A percentile compares a stretch with the other conserved stretches of the same genome.
phyloP scores from a whole-genome alignment of 2,113 vertebrate species.

The Leptocoma aspasia region DNA sequence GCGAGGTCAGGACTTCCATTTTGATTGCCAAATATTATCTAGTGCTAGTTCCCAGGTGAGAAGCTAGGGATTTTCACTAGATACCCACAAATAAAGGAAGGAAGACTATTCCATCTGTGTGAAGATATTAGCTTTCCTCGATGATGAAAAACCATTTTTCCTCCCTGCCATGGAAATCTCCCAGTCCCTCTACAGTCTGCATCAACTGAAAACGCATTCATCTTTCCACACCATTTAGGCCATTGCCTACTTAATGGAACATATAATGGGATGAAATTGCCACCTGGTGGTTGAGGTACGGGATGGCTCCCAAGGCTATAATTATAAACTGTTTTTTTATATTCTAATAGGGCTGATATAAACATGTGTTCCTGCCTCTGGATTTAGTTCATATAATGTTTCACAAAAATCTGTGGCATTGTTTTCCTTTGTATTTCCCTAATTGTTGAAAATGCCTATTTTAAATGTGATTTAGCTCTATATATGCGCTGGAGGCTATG shows the following conservation, averaged over 20 bases:
- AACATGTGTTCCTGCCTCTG: slow-evolving; percentile 18
- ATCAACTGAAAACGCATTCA: slow-evolving; percentile 31
- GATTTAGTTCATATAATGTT: slow-evolving; percentile 52
- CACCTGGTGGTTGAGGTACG: slow-evolving; percentile 70
- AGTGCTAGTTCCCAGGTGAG: background rate
- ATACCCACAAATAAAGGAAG: background rate
- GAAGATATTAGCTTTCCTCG: background rate
- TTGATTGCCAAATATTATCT: background rate
- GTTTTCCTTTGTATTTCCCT: slow-evolving; percentile 22
- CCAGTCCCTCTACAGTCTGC: background rate
- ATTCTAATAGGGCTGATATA: slow-evolving; percentile 40
- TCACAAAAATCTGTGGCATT: slow-evolving; percentile 42
- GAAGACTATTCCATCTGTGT: background rate
- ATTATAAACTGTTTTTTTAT: slow-evolving; percentile 67
- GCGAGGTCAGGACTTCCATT: background rate
- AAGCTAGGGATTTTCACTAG: background rate
- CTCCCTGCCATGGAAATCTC: background rate
- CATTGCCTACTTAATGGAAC: slow-evolving; percentile 79
- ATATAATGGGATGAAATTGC: slow-evolving; percentile 78
- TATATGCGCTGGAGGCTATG: background rate
- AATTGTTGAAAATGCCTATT: background rate
- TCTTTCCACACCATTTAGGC: slow-evolving; percentile 65
- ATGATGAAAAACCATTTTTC: background rate
- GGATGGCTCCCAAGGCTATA: slow-evolving; percentile 59
- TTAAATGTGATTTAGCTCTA: background rate